Conservation (phyloP, 2,888 invertebrate genomes). For the Harpalus rubripes region DNA sequence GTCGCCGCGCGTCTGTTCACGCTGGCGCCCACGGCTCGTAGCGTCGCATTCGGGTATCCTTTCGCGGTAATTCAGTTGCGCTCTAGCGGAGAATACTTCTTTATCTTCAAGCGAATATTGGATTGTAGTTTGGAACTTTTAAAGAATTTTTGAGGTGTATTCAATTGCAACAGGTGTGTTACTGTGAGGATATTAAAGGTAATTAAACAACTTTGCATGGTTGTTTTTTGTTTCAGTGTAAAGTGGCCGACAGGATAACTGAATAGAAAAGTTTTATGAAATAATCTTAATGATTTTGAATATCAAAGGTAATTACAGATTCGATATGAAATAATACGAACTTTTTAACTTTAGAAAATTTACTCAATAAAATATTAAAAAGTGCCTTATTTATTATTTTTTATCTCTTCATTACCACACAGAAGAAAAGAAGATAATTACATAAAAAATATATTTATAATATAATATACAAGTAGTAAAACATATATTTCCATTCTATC, state of each 20-base stretch:
- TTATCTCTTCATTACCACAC: too few species aligned
- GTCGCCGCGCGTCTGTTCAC: slow-evolving; percentile 55
- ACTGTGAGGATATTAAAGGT: slow-evolving; percentile 24
- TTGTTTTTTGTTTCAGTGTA: not conserved
- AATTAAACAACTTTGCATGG: slow-evolving; percentile 37
- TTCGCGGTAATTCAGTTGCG: slow-evolving; percentile 1
- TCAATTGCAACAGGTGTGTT: slow-evolving; percentile 45
- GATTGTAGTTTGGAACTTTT: slow-evolving; percentile 10
- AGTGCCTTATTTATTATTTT: too few species aligned
- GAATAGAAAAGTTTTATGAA: not conserved
- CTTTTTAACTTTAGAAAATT: too few species aligned
- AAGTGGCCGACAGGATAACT: not conserved
- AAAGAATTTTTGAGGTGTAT: slow-evolving; percentile 23
- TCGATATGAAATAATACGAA: too few species aligned
- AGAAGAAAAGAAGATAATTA: too few species aligned
- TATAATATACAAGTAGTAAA: too few species aligned
- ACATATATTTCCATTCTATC: too few species aligned
- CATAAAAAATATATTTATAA: too few species aligned
- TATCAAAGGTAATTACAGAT: too few species aligned
- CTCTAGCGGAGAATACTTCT: not conserved
- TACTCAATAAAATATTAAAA: too few species aligned
- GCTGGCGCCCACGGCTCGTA: slow-evolving; percentile 37
- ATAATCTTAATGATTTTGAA: too few species aligned
- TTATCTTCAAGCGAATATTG: too few species aligned
- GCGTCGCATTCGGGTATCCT: not conserved